Evolutionary conservation across 2,797 vertebrate genomes (phyloP).

Genomic region (Rallus crepitans): DNA sequence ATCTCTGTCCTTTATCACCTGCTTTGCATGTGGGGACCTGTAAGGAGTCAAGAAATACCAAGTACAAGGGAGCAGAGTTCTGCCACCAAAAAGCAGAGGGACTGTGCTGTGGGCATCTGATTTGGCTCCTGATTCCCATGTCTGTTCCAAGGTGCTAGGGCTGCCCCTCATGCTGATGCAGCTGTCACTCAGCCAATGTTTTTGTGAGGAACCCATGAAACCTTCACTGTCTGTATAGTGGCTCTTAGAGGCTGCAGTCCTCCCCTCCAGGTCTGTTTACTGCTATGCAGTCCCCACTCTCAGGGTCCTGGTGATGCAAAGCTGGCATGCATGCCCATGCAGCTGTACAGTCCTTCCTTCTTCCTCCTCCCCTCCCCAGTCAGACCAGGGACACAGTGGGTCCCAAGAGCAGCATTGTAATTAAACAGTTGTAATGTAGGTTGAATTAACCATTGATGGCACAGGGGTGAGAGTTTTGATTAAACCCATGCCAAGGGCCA

Average conservation of each 20-base stretch:
- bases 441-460: background rate
- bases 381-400: background rate
- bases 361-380: background rate
- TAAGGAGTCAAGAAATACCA: background rate
- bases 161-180: background rate
- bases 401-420: background rate
- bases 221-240: fast-evolving
- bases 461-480: too few species aligned
- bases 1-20: background rate
- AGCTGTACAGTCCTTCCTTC: background rate
- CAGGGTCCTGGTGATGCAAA: background rate
- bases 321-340: background rate
- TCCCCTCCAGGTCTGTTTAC: background rate
- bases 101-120: background rate
- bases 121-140: fast-evolving
- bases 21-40: background rate
- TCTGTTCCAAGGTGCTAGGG: background rate
- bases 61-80: background rate
- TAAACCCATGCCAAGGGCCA: background rate
- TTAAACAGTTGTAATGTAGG: background rate
- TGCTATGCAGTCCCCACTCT: background rate
- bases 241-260: background rate
- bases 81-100: background rate
- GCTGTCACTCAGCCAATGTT: fast-evolving
- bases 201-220: background rate